A percentile compares a stretch with the other conserved stretches of the same genome.
These are phyloP conservation scores for Drosophila bunnanda DNA, from an alignment of 2,888 invertebrate species.

Conservation along the genomic window DNA sequence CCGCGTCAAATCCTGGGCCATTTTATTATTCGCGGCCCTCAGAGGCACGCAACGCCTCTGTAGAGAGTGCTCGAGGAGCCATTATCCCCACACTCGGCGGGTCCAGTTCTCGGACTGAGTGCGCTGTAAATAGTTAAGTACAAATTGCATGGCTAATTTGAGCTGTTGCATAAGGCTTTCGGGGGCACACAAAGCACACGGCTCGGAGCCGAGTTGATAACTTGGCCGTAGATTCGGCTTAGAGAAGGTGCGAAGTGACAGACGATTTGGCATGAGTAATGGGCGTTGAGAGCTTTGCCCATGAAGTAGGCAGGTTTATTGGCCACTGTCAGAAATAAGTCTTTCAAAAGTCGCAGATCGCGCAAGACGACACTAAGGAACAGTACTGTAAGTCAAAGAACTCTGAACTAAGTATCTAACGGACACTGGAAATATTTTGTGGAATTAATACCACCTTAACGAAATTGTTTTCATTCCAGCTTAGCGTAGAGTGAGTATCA, in stretches of 20 bases:
- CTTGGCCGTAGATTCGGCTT: conserved; percentile 27
- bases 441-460: neutral
- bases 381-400: conserved; percentile 17
- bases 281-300: conserved; percentile 42
- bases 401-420: conserved; percentile 8
- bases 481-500: neutral
- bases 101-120: conserved; percentile 15
- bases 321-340: conserved; percentile 41
- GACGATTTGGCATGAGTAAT: conserved; percentile 42
- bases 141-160: conserved; percentile 77
- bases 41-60: conserved; percentile 56
- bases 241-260: conserved; percentile 44
- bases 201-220: conserved; percentile 28
- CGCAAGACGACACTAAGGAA: conserved; percentile 1
- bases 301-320: conserved; percentile 55
- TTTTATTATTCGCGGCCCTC: conserved; percentile 58
- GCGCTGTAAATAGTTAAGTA: conserved; percentile 70
- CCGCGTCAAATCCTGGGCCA: conserved; percentile 68
- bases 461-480: neutral
- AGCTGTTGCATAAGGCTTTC: conserved; percentile 60
- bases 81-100: conserved; percentile 19
- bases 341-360: conserved; percentile 17
- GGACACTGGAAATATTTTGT: neutral
- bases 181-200: conserved; percentile 1
- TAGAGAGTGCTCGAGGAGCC: conserved; percentile 35